Percentiles rank a stretch among this genome's conserved stretches.
phyloP scores from a whole-genome alignment of 2,888 invertebrate genomes.

The Pollenia labialis region DNA sequence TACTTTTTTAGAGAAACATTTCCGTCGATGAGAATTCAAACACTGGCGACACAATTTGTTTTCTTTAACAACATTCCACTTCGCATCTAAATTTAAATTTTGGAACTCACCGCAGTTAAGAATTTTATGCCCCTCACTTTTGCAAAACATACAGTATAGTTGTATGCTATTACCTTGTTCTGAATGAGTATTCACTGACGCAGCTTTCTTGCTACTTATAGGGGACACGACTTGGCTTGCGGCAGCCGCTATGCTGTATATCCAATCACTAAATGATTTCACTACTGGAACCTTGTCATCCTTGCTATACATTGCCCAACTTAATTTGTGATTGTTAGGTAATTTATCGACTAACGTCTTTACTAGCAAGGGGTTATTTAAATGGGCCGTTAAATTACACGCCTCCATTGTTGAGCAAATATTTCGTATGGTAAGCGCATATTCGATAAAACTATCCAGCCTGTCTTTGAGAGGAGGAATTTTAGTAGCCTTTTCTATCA shows the following conservation, averaged over 20 bases:
- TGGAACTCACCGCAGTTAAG: constrained; percentile 41
- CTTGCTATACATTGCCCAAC: constrained; percentile 11
- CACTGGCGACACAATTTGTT: constrained; percentile 46
- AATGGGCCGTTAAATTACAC: constrained; percentile 36
- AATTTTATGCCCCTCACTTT: constrained; percentile 40
- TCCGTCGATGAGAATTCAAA: constrained; percentile 48
- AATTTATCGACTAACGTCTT: constrained; percentile 31
- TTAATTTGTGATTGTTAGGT: neutral
- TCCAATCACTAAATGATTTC: neutral
- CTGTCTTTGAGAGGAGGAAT: constrained; percentile 57
- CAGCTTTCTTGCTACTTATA: constrained; percentile 27
- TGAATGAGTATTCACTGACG: constrained; percentile 46
- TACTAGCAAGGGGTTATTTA: constrained; percentile 39
- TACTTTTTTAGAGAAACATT: constrained; percentile 23
- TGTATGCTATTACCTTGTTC: neutral
- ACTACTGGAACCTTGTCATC: constrained; percentile 2
- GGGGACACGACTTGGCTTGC: constrained; percentile 55
- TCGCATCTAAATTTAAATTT: constrained; percentile 36
- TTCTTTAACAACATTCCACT: constrained; percentile 44
- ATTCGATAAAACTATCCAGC: constrained; percentile 53
- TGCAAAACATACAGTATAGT: constrained; percentile 27
- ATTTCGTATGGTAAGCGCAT: constrained; percentile 41
- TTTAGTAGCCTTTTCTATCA: constrained; percentile 60
- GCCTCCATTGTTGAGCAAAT: constrained; percentile 55
- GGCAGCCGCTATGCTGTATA: no score